Base-by-base conservation (phyloP, 2,888 invertebrate genomes). In the Lasioglossum figueresi region DNA sequence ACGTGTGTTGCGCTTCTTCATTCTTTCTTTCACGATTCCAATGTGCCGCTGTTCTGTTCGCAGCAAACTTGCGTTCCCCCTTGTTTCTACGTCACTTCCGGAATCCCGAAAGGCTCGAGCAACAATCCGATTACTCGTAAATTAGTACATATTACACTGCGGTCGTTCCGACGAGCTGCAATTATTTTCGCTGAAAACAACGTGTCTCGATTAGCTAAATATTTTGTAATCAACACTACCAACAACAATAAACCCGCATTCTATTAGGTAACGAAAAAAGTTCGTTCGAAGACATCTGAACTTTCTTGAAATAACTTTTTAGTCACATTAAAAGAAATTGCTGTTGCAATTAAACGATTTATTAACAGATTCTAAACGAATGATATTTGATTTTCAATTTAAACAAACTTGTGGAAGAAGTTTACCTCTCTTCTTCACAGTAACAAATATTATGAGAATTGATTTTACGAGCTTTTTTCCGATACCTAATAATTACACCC, bases 11-110 rank as follows among this genome's bases (percentile, higher is more conserved):
- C 73, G 43, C 37, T 37, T 68, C 34, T 37, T 37, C 10, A 56
- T 76, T 40, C 45, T 70, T 83, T 45, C 78, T 78, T 48, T 37
- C 37, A 37, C 37, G 68, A 68, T 31, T 37, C 79, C 37, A 16
- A 45, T 31, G 27, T 16, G 23, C 27, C 45, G 70, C 63, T 68
- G 34, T 80, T 81, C 74, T 34, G 45, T 76, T 34, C 31, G 40
- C 12, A 31, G 70, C 77, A 68, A 83, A 76, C 52, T 84, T 81
- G 76, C 27, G 71, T 14, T 90, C 66, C 76, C 78, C 86, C 82
- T 90, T 89, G 84, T 86, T 89, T 88, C 84, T 82, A 85, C 82
- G 86, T 89, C 88, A 88, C 84, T 88, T 78, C 31, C 43, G 40
- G 70, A 74, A 31, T 73, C n/a, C n/a, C 14, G 5, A 40, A 70